phyloP scores from a whole-genome alignment of 1,140 invertebrate species.

The Magallana gigas region DNA sequence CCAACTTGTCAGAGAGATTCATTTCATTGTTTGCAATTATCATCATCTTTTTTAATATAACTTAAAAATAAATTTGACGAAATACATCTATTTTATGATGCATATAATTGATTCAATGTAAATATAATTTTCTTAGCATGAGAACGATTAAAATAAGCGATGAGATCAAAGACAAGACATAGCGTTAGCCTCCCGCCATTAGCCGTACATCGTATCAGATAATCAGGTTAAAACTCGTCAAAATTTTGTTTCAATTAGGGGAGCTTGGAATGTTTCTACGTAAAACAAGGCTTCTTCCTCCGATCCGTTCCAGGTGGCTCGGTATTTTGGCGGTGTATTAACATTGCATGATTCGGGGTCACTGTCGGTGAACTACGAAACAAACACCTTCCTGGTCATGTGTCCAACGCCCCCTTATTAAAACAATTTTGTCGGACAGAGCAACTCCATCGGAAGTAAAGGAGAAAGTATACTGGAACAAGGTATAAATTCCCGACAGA shows the following conservation, averaged over 20 bases:
- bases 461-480: no score
- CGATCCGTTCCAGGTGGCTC: not conserved
- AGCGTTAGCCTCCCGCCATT: not conserved
- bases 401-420: no score
- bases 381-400: not conserved
- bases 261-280: conserved; percentile 25
- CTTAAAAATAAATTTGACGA: not conserved
- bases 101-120: conserved; percentile 16
- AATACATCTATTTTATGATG: not conserved
- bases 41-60: not conserved
- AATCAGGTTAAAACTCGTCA: conserved; percentile 28
- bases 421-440: no score
- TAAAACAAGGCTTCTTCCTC: not conserved
- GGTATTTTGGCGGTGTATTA: not conserved
- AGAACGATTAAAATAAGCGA: not conserved
- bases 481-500: no score
- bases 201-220: conserved; percentile 11
- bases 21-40: conserved; percentile 5
- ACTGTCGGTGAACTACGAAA: not conserved
- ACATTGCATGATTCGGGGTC: not conserved
- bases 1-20: not conserved
- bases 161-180: not conserved
- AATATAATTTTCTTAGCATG: not conserved
- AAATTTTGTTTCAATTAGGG: conserved; percentile 37
- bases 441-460: no score